Conservation (phyloP, 2,113 vertebrate genomes). For the Bombycilla garrulus region DNA sequence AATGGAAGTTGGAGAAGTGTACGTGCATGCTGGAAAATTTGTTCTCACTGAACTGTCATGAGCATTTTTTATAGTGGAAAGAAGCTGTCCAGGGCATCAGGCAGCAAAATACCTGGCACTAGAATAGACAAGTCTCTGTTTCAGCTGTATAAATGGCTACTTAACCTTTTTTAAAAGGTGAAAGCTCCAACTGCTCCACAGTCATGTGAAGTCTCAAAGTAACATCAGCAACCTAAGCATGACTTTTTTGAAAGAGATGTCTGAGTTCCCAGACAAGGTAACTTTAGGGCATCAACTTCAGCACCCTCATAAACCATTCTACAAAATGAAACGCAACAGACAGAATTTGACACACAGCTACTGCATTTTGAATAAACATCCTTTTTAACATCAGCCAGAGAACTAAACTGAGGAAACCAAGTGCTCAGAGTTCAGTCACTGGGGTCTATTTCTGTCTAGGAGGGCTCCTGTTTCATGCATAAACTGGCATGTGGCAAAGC, state of each 20-base stretch:
- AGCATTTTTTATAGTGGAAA: not conserved
- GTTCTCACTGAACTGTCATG: not conserved
- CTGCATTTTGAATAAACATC: not conserved
- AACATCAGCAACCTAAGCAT: not conserved
- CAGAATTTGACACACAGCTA: not conserved
- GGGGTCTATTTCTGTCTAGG: not conserved
- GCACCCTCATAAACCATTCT: not conserved
- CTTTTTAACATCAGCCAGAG: not conserved
- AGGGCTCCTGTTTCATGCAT: not conserved
- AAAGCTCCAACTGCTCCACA: not conserved
- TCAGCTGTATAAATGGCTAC: not conserved
- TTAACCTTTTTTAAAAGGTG: not conserved
- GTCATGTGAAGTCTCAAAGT: not conserved
- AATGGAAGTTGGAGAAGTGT: not conserved
- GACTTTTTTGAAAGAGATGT: not conserved
- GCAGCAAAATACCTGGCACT: not conserved
- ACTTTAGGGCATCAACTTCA: not conserved
- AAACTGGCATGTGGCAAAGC: not conserved
- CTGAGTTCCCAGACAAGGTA: not conserved
- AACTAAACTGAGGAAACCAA: not conserved
- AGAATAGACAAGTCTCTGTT: not conserved
- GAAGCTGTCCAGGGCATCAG: not conserved
- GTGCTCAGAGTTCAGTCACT: not conserved
- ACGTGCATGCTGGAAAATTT: not conserved
- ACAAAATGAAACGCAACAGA: not conserved